These are phyloP conservation scores for Cichlasoma orientale DNA, from an alignment of 2,797 vertebrate genomes.

Conservation along the genomic window DNA sequence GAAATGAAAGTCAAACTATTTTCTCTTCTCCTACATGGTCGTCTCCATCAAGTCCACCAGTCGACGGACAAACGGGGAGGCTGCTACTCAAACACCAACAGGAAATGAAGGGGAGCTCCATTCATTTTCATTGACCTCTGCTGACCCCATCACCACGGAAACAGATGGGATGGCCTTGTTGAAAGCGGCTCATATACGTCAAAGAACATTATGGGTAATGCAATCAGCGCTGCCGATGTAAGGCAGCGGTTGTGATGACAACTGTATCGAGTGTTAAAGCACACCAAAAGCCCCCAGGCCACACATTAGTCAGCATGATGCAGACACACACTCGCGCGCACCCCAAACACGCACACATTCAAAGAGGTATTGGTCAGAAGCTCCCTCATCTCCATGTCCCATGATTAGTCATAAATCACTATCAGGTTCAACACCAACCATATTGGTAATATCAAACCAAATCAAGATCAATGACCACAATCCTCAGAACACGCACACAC, in stretches of 20 bases:
- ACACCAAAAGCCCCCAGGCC: slow-evolving; percentile 64
- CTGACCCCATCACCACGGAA: slow-evolving; percentile 48
- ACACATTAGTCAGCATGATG: slow-evolving; percentile 68
- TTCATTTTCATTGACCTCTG: slow-evolving; percentile 49
- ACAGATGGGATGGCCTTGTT: slow-evolving; percentile 36
- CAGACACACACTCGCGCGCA: slow-evolving; percentile 26
- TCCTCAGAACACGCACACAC: slow-evolving; percentile 1
- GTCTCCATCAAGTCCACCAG: neutral
- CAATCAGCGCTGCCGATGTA: slow-evolving; percentile 22
- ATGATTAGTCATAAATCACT: slow-evolving; percentile 61
- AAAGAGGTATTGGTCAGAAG: slow-evolving; percentile 3
- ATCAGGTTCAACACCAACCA: slow-evolving; percentile 29
- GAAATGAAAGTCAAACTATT: neutral
- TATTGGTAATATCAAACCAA: slow-evolving; percentile 15
- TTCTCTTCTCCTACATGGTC: neutral
- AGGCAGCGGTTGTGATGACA: slow-evolving; percentile 30
- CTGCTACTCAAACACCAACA: slow-evolving; percentile 16
- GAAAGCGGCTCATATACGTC: slow-evolving; percentile 18
- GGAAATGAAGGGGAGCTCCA: slow-evolving; percentile 49
- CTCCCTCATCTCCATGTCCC: slow-evolving; percentile 16
- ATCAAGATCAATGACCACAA: slow-evolving; percentile 29
- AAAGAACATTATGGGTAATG: slow-evolving; percentile 31
- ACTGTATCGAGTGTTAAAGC: slow-evolving; percentile 55
- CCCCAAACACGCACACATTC: neutral
- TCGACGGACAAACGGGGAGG: neutral